Evolutionary conservation across 2,797 vertebrate species (phyloP), one percentile per base, ranked within the genome.

Genomic region (Ibycter americanus): DNA sequence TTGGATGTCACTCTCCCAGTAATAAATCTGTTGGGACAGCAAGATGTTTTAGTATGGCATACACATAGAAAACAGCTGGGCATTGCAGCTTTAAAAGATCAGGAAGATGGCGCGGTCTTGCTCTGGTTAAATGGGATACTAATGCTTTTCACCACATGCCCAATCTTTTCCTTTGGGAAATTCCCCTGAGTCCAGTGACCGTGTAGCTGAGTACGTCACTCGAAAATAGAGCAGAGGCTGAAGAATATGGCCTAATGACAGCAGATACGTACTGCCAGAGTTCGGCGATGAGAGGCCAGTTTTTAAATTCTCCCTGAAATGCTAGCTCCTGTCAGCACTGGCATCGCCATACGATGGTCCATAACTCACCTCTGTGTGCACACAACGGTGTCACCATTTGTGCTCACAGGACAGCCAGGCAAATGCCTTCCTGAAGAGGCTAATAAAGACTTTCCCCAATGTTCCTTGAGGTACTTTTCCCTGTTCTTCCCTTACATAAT

Each of bases 1-100:
- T 97, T 98, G 99, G 84, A 95, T 66, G 56, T 98, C 98, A 1
- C 97, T 98, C 97, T 99, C 99, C 99, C 99, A 99, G 98, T 99
- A 99, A 96, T 99, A 99, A 85, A 99, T 98, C 99, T 99, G 96
- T 61, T 5, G 62, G 27, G 58, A 71, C 25, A 80, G 59, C 0
- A 8, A 72, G 16, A 40, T 29, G 22, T 38, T 95, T 66, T 19
- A 62, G 59, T 40, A 16, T 21, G 40, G 68, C n/a, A 27, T 38
- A 58, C 17, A 44, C 22, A 42, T 42, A 65, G 54, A 78, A 81
- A 81, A 66, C 22, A 47, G 4, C 26, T 68, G 54, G 21, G 29
- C 13, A 8, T 9, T 61, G 31, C 65, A 79, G 47, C 46, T 62
- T 12, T 34, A 51, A 70, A 74, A 55, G 31, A 44, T 16, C 10